Evolutionary conservation across 1,140 invertebrate genomes (phyloP).

Genomic region (Schmidtea mediterranea): DNA sequence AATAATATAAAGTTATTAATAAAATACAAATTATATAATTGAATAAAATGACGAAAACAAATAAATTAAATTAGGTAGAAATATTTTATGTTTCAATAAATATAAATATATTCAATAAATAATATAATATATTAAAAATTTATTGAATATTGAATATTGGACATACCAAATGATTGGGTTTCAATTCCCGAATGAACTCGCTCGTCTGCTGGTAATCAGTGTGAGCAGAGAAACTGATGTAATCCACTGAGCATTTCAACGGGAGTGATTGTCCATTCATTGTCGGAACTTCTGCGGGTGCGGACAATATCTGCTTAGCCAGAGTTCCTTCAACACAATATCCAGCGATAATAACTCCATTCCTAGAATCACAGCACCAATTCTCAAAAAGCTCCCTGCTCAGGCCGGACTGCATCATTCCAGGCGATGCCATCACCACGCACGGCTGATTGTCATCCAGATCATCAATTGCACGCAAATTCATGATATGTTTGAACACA

Average conservation of each 20-base stretch:
- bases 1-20: too few relatives aligned
- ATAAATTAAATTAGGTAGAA: too few relatives aligned
- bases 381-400: slow-evolving; percentile 87
- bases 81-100: too few relatives aligned
- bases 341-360: slow-evolving; percentile 89
- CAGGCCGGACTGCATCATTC: slow-evolving; percentile 97
- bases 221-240: slow-evolving; percentile 96
- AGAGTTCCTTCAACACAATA: slow-evolving; percentile 96
- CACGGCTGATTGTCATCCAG: slow-evolving; percentile 77
- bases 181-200: slow-evolving; percentile 72
- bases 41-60: too few relatives aligned
- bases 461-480: slow-evolving; percentile 47
- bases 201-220: slow-evolving; percentile 96
- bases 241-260: slow-evolving; percentile 71
- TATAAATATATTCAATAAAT: too few relatives aligned
- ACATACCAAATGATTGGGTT: slow-evolving; percentile 68
- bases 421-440: slow-evolving; percentile 91
- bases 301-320: slow-evolving; percentile 33
- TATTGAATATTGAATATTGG: too few relatives aligned
- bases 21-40: too few relatives aligned
- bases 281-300: slow-evolving; percentile 28
- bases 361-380: slow-evolving; percentile 90
- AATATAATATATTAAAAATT: too few relatives aligned
- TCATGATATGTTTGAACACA: slow-evolving; percentile 92
- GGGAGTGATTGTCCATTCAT: slow-evolving; percentile 80